Conservation (phyloP, 2,113 vertebrate species). For the Brachyhypopomus occidentalis region DNA sequence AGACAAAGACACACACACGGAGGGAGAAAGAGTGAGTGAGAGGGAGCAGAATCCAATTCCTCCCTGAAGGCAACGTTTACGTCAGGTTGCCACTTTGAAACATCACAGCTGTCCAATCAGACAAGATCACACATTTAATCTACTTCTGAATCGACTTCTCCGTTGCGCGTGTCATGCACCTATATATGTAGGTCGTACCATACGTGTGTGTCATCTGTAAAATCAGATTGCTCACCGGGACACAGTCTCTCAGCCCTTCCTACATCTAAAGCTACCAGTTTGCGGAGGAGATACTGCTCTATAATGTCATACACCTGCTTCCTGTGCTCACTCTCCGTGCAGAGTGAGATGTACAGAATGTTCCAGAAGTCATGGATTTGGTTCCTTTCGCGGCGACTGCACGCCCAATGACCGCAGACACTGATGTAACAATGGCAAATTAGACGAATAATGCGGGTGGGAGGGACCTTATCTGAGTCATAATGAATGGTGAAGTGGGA, state of each 20-base stretch:
- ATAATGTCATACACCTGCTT: background rate
- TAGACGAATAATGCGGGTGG: background rate
- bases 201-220: background rate
- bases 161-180: background rate
- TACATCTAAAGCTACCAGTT: background rate
- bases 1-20: conserved; percentile 36
- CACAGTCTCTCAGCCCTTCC: background rate
- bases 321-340: background rate
- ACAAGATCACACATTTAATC: background rate
- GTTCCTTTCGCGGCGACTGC: background rate
- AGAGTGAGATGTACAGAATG: background rate
- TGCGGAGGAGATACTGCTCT: background rate
- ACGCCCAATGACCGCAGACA: background rate
- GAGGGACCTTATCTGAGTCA: conserved; percentile 19
- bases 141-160: background rate
- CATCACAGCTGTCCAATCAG: conserved; percentile 5
- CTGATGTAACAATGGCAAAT: conserved; percentile 1
- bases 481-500: conserved; percentile 20
- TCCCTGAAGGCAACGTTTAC: background rate
- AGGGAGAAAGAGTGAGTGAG: too few relatives aligned
- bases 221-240: background rate
- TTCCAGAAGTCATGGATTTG: too few relatives aligned
- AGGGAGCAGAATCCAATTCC: conserved; percentile 21
- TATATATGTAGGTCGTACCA: background rate
- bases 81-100: background rate